Percentiles rank a stretch among this genome's conserved stretches.
phyloP scores from a whole-genome alignment of 2,888 invertebrate genomes.

The Sceliomorpha sp. region DNA sequence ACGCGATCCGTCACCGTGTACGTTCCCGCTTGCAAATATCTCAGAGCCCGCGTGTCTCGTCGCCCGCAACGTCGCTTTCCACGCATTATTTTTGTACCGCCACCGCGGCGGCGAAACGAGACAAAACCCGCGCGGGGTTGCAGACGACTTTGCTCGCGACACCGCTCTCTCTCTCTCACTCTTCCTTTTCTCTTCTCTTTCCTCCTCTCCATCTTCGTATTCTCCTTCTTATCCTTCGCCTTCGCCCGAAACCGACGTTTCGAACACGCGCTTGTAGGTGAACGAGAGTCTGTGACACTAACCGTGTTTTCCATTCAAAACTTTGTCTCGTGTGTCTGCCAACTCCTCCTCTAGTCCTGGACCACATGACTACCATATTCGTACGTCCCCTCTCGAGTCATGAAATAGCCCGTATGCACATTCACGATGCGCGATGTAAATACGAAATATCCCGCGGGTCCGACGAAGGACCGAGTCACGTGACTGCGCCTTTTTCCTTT shows the following conservation, averaged over 20 bases:
- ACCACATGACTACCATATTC: constrained; percentile 33
- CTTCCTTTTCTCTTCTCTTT: no score
- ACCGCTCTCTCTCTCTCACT: no score
- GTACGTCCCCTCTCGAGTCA: constrained; percentile 28
- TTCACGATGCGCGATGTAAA: not conserved
- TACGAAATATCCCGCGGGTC: constrained; percentile 18
- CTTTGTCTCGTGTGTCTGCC: constrained; percentile 26
- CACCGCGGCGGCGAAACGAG: no score
- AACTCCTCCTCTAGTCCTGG: constrained; percentile 25
- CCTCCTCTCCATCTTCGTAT: constrained; percentile 48
- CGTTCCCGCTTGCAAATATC: no score
- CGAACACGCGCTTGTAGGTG: no score
- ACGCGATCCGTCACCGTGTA: no score
- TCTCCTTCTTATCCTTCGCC: constrained; percentile 37
- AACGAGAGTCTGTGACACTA: constrained; percentile 46
- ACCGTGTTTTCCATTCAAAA: constrained; percentile 50
- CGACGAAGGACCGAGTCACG: constrained; percentile 2
- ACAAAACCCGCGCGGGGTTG: no score
- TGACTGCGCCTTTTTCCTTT: no score
- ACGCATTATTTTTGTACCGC: no score
- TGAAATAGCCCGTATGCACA: constrained; percentile 10
- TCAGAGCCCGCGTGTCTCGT: no score
- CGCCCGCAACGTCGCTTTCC: no score
- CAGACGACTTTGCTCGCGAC: no score
- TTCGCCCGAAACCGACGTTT: constrained; percentile 29